phyloP scores from a whole-genome alignment of 2,888 invertebrate genomes.

The Acrobasis suavella region DNA sequence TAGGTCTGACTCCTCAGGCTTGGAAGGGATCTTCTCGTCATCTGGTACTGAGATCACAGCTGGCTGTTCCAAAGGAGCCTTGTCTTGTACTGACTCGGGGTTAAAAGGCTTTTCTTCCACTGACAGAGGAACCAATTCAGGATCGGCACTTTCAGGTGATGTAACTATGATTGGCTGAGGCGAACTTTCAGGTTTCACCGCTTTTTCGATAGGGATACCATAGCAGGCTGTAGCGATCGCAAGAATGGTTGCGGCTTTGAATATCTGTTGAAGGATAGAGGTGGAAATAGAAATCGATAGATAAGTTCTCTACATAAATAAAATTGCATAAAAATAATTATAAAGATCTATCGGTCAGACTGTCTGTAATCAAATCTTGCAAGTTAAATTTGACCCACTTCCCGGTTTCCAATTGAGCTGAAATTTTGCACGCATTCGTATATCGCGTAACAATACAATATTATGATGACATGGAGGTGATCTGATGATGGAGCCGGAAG shows the following conservation, averaged over 20 bases:
- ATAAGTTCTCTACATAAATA: not conserved
- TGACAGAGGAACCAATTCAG: not conserved
- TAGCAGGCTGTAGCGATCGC: not conserved
- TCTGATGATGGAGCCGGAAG: too few relatives aligned
- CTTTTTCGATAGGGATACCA: conserved; percentile 7
- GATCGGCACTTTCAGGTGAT: not conserved
- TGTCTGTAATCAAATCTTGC: too few relatives aligned
- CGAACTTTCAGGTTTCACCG: not conserved
- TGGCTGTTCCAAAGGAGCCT: conserved; percentile 4
- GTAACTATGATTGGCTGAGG: not conserved
- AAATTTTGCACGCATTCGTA: too few relatives aligned
- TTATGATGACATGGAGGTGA: too few relatives aligned
- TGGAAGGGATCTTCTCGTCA: not conserved
- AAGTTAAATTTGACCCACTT: too few relatives aligned
- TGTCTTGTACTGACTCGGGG: not conserved
- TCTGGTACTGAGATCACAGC: not conserved
- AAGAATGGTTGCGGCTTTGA: not conserved
- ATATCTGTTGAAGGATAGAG: conserved; percentile 1
- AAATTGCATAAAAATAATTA: not conserved
- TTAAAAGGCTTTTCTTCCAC: conserved; percentile 1
- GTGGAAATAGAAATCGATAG: not conserved
- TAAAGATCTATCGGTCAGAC: too few relatives aligned
- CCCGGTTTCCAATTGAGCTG: too few relatives aligned
- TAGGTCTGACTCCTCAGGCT: conserved; percentile 7
- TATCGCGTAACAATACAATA: too few relatives aligned